These are phyloP conservation scores for Drepana arcuata DNA, from an alignment of 1,140 invertebrate species.

Conservation along the genomic window DNA sequence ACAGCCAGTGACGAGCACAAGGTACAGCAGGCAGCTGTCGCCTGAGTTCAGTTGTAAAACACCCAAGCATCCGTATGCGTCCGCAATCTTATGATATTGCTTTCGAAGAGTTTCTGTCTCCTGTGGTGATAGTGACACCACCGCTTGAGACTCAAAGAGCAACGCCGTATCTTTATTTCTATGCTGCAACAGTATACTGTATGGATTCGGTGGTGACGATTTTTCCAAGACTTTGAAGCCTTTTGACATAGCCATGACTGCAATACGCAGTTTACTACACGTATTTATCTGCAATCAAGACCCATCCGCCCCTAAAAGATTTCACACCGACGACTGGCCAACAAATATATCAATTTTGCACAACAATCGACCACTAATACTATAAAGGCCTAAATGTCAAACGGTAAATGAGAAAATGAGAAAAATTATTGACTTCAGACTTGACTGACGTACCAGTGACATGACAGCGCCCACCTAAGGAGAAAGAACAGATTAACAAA, in stretches of 20 bases:
- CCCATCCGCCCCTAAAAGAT: slow-evolving; percentile 34
- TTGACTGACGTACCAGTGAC: too few species aligned
- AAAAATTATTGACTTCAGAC: too few species aligned
- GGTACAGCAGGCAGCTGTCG: slow-evolving; percentile 86
- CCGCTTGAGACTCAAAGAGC: slow-evolving; percentile 91
- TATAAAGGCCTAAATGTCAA: too few species aligned
- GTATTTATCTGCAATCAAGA: slow-evolving; percentile 13
- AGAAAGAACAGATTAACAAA: too few species aligned
- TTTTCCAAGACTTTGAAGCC: slow-evolving; percentile 92
- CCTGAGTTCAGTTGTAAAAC: slow-evolving; percentile 90
- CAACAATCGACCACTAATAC: slow-evolving; percentile 14
- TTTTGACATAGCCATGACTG: slow-evolving; percentile 92
- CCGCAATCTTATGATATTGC: slow-evolving; percentile 89
- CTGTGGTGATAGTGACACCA: slow-evolving; percentile 84
- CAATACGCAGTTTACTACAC: slow-evolving; percentile 8
- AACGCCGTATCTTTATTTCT: slow-evolving; percentile 88
- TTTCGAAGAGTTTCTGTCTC: slow-evolving; percentile 92
- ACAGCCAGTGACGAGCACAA: slow-evolving; percentile 95
- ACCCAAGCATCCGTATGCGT: slow-evolving; percentile 95
- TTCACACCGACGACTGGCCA: too few species aligned
- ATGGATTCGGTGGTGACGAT: slow-evolving; percentile 86
- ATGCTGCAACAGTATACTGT: slow-evolving; percentile 91
- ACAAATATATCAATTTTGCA: slow-evolving; percentile 6
- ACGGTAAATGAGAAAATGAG: too few species aligned
- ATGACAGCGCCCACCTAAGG: too few species aligned